Conservation (phyloP, 2,113 vertebrate genomes). For the Sigmodon hispidus region DNA sequence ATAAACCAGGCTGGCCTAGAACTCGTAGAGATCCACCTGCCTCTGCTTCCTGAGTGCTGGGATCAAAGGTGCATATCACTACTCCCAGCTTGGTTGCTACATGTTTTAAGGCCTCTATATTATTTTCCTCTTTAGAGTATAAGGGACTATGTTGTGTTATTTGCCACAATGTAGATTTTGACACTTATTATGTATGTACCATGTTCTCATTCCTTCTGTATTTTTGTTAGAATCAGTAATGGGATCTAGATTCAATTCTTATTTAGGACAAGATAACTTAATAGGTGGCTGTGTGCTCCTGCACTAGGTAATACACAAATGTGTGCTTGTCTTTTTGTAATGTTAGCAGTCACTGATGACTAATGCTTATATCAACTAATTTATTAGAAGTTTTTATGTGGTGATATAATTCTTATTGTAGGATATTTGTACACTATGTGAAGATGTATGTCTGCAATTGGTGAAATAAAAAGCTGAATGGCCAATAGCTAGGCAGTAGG, state of each 20-base stretch:
- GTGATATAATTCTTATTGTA: not conserved
- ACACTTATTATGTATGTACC: not conserved
- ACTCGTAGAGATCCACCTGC: not conserved
- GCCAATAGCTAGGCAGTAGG: too few species aligned
- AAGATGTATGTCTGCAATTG: not conserved
- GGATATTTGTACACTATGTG: not conserved
- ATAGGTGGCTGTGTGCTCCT: not conserved
- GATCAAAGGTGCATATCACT: not conserved
- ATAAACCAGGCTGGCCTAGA: not conserved
- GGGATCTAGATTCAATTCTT: not conserved
- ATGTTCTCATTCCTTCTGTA: not conserved
- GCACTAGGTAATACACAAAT: not conserved
- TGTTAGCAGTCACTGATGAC: not conserved
- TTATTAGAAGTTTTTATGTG: conserved; percentile 35
- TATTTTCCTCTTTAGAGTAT: not conserved
- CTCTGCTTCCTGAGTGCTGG: not conserved
- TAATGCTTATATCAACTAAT: conserved; percentile 7
- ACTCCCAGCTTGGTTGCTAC: not conserved
- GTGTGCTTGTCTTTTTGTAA: not conserved
- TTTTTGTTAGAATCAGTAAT: conserved; percentile 36
- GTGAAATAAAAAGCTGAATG: not conserved
- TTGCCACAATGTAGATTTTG: not conserved
- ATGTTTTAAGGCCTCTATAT: not conserved
- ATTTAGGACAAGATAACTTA: conserved; percentile 31
- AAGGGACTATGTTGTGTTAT: not conserved